phyloP scores from a whole-genome alignment of 2,113 vertebrate genomes.

The Xiphias gladius region DNA sequence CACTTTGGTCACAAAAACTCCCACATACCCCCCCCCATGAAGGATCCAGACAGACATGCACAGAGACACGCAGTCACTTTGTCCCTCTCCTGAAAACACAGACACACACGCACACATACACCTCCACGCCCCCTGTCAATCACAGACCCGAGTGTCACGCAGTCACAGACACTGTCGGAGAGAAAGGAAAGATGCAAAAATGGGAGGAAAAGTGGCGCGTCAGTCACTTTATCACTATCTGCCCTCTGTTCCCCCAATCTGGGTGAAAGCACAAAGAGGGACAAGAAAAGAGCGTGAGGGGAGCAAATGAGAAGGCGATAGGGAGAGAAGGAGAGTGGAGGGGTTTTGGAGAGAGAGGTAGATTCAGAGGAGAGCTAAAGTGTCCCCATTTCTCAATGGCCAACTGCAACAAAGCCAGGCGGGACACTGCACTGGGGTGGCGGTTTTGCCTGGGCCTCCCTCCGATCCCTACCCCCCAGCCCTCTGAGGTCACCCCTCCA shows the following conservation, averaged over 20 bases:
- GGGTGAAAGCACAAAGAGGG: conserved; percentile 50
- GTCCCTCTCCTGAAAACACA: conserved; percentile 17
- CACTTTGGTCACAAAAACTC: conserved; percentile 50
- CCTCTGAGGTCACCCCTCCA: conserved; percentile 80
- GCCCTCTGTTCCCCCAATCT: conserved; percentile 44
- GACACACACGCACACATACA: conserved; percentile 53
- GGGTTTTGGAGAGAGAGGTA: conserved; percentile 46
- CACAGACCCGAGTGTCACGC: conserved; percentile 65
- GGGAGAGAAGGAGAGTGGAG: conserved; percentile 41
- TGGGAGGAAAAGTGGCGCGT: conserved; percentile 70
- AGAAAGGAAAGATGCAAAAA: conserved; percentile 58
- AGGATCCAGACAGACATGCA: conserved; percentile 79
- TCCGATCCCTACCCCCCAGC: conserved; percentile 73
- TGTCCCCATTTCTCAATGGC: conserved; percentile 80
- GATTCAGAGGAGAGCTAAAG: conserved; percentile 66
- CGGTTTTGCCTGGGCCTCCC: conserved; percentile 72
- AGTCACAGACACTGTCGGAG: conserved; percentile 65
- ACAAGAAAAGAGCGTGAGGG: conserved; percentile 58
- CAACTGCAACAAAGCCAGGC: conserved; percentile 73
- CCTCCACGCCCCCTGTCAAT: conserved; percentile 80
- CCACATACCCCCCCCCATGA: conserved; percentile 47
- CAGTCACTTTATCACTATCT: conserved; percentile 74
- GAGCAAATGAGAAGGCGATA: conserved; percentile 56
- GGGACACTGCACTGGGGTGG: conserved; percentile 73
- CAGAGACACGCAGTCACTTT: conserved; percentile 63